Conservation (phyloP, 2,888 invertebrate species). For the Coleophora deauratella region DNA sequence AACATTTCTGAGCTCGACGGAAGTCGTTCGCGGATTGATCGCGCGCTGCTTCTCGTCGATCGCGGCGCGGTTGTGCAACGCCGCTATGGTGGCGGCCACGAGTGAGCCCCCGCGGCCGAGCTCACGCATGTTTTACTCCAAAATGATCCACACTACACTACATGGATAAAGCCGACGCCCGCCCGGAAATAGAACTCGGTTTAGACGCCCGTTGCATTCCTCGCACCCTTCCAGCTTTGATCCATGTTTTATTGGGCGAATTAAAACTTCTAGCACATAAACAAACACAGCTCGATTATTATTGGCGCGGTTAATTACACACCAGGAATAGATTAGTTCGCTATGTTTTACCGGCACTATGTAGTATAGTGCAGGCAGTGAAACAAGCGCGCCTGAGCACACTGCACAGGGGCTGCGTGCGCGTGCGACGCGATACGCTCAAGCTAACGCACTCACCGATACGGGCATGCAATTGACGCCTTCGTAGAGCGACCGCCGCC, state of each 20-base stretch:
- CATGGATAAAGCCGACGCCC: constrained; percentile 60
- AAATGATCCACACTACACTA: constrained; percentile 54
- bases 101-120: constrained; percentile 73
- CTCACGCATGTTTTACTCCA: constrained; percentile 70
- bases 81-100: constrained; percentile 74
- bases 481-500: constrained; percentile 56
- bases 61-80: constrained; percentile 57
- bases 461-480: constrained; percentile 63
- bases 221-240: constrained; percentile 54
- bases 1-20: constrained; percentile 37
- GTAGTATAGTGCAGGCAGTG: constrained; percentile 2
- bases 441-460: constrained; percentile 59
- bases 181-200: constrained; percentile 68
- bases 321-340: constrained; percentile 17
- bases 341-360: constrained; percentile 8
- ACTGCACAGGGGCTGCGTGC: constrained; percentile 28
- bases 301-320: constrained; percentile 7
- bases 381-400: too few relatives aligned
- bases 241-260: constrained; percentile 40
- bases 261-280: constrained; percentile 21
- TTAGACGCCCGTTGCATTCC: constrained; percentile 59
- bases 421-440: constrained; percentile 43
- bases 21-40: constrained; percentile 42
- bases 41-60: constrained; percentile 46
- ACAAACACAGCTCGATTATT: constrained; percentile 9